Percentiles rank a stretch among this genome's conserved stretches.
phyloP scores from a whole-genome alignment of 2,113 vertebrate species.

The Alosa alosa region DNA sequence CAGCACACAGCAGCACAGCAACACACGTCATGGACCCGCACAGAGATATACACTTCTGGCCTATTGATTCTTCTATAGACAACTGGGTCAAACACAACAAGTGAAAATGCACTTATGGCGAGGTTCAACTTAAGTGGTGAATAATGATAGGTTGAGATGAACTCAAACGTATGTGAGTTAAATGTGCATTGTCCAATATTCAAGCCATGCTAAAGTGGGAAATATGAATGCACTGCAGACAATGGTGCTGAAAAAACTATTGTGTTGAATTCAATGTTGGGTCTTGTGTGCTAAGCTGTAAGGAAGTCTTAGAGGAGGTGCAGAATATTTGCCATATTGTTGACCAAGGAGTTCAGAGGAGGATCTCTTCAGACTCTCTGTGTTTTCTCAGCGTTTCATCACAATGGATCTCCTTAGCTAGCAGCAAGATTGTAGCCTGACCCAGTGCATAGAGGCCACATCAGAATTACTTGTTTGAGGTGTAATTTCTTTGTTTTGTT shows the following conservation, averaged over 20 bases:
- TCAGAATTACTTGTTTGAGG: background rate
- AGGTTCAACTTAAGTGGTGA: background rate
- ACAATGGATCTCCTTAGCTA: background rate
- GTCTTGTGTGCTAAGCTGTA: no score
- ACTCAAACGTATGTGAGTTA: background rate
- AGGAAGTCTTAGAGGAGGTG: background rate
- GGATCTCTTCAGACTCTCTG: background rate
- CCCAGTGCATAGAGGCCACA: background rate
- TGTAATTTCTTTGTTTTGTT: conserved; percentile 6
- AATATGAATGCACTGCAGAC: background rate
- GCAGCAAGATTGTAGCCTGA: background rate
- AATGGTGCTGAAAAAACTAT: background rate
- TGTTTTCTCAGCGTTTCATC: background rate
- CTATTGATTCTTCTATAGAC: background rate
- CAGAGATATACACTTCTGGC: background rate
- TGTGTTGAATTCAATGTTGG: no score
- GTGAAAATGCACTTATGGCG: background rate
- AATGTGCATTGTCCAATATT: background rate
- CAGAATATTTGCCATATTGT: background rate
- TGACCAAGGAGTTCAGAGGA: background rate
- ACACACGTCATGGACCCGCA: background rate
- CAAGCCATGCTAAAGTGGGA: background rate
- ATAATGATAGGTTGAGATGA: background rate
- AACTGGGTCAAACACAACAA: background rate
- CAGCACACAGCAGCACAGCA: background rate